Percentiles rank a stretch among this genome's conserved stretches.
Conservation (phyloP, 92 coral and sea anemone genomes). For the Chrysogorgia sp. region DNA sequence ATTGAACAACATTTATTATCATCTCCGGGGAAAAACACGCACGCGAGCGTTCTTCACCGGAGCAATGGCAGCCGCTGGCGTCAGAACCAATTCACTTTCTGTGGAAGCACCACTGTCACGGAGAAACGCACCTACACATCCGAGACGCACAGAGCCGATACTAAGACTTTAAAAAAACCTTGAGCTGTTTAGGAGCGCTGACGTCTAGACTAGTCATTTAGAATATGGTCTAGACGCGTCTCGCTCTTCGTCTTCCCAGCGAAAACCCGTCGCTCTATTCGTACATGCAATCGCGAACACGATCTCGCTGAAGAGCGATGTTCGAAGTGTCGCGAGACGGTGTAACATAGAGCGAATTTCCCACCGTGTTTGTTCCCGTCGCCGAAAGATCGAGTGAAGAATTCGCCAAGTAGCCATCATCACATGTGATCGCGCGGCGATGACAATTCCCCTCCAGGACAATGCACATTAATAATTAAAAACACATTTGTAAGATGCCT, state of each 20-base stretch:
- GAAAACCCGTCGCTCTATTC: neutral
- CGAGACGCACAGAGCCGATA: neutral
- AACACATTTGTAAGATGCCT: constrained; percentile 32
- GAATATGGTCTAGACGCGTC: constrained; percentile 47
- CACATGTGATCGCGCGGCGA: neutral
- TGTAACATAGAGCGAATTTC: neutral
- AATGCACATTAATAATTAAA: constrained; percentile 44
- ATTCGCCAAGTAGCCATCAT: neutral
- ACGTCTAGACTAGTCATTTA: constrained; percentile 26
- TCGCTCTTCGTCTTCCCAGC: neutral
- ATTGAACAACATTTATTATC: constrained; percentile 5
- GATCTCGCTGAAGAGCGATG: neutral
- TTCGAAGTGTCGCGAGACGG: neutral
- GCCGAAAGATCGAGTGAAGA: constrained; percentile 9
- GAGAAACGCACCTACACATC: neutral
- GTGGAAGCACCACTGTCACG: neutral
- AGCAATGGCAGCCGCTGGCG: neutral
- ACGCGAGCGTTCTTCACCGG: neutral
- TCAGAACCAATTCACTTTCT: neutral
- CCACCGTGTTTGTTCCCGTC: neutral
- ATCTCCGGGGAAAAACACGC: neutral
- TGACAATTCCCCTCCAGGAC: constrained; percentile 19
- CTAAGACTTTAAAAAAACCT: neutral
- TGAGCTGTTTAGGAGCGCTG: constrained; percentile 1
- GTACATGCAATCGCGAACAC: neutral